A percentile compares a stretch with the other conserved stretches of the same genome.
Evolutionary conservation across 2,888 invertebrate genomes (phyloP).

Genomic region (Phania funesta): DNA sequence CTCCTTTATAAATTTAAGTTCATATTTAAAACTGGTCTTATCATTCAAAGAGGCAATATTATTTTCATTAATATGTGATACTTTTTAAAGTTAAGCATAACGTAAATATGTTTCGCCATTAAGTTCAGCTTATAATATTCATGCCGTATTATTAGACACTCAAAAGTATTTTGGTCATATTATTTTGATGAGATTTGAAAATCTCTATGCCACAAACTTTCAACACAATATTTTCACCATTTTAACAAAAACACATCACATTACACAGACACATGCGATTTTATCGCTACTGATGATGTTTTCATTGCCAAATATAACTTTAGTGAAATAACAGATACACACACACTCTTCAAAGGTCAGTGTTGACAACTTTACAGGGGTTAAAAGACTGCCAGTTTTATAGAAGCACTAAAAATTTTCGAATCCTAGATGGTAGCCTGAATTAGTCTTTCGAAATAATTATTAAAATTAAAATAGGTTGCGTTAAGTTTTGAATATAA

Average conservation of each 20-base stretch:
- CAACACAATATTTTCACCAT: conserved; percentile 42
- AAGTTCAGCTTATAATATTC: neutral
- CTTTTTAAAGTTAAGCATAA: neutral
- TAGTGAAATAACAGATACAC: neutral
- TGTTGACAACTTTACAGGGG: conserved; percentile 29
- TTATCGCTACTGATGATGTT: conserved; percentile 30
- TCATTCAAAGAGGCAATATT: neutral
- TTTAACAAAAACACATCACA: conserved; percentile 3
- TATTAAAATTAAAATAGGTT: no score
- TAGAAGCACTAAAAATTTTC: no score
- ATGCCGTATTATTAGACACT: conserved; percentile 32
- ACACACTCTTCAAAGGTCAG: neutral
- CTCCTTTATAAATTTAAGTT: neutral
- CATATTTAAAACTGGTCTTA: neutral
- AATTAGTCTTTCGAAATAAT: no score
- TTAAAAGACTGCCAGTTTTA: neutral
- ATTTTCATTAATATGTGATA: neutral
- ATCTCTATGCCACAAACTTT: conserved; percentile 35
- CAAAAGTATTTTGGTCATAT: conserved; percentile 38
- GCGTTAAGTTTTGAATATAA: no score
- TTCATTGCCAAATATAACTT: conserved; percentile 38
- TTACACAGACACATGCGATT: conserved; percentile 26
- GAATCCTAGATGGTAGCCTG: no score
- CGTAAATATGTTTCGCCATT: neutral
- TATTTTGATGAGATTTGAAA: conserved; percentile 45